A percentile compares a stretch with the other conserved stretches of the same genome.
Conservation (phyloP, 2,888 invertebrate genomes). For the Plagodis dolabraria region DNA sequence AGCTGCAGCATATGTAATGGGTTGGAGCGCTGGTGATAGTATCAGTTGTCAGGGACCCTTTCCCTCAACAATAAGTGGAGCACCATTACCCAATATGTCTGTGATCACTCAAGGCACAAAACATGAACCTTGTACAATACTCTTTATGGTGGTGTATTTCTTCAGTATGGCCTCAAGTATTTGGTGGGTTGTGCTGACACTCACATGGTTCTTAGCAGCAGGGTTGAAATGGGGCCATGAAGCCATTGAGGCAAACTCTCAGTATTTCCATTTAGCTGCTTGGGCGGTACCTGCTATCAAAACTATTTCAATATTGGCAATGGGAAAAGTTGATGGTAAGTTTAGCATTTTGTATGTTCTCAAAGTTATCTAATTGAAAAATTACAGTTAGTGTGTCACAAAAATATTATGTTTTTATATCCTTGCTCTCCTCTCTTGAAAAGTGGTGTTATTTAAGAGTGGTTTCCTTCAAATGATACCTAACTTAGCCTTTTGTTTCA, state of each 20-base stretch:
- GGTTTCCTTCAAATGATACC: too few species aligned
- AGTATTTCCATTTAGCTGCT: constrained; percentile 98
- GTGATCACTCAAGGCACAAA: constrained; percentile 95
- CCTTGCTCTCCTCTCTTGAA: too few species aligned
- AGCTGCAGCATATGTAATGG: constrained; percentile 95
- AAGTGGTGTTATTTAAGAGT: too few species aligned
- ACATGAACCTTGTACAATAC: constrained; percentile 93
- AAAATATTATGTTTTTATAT: too few species aligned
- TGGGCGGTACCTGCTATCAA: constrained; percentile 99
- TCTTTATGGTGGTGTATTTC: constrained; percentile 98
- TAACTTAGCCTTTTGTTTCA: too few species aligned
- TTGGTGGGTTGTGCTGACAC: constrained; percentile 98
- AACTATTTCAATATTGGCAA: constrained; percentile 96
- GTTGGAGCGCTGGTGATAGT: constrained; percentile 92
- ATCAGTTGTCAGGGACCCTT: constrained; percentile 94
- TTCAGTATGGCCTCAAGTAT: constrained; percentile 98
- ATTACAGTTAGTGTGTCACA: too few species aligned
- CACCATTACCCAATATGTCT: constrained; percentile 90
- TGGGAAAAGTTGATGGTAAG: constrained; percentile 98
- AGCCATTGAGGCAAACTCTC: constrained; percentile 98
- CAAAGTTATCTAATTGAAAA: too few species aligned
- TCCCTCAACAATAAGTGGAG: constrained; percentile 87
- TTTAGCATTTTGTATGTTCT: constrained; percentile 1
- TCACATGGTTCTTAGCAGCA: constrained; percentile 98
- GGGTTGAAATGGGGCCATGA: constrained; percentile 99